Evolutionary conservation across 1,140 invertebrate genomes (phyloP).

Genomic region (Calephelis nemesis): DNA sequence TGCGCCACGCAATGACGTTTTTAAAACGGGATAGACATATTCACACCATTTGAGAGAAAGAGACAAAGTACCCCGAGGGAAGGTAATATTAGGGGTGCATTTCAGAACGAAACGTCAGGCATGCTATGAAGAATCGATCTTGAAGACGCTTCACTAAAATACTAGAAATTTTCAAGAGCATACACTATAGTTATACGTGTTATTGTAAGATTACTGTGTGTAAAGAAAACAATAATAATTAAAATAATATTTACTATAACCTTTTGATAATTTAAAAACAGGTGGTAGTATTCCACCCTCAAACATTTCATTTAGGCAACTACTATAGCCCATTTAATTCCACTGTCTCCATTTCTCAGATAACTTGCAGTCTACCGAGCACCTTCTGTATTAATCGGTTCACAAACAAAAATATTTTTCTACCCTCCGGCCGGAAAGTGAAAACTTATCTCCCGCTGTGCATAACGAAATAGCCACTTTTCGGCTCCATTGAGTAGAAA

Average conservation of each 20-base stretch:
- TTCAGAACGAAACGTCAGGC: slow-evolving; percentile 57
- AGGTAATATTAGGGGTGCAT: slow-evolving; percentile 64
- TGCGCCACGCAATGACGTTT: slow-evolving; percentile 77
- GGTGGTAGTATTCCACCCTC: no score
- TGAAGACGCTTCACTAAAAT: slow-evolving; percentile 52
- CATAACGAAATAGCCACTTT: no score
- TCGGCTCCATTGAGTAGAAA: no score
- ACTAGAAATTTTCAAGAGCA: slow-evolving; percentile 5
- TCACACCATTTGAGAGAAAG: slow-evolving; percentile 37
- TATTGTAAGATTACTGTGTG: neutral
- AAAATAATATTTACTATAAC: neutral
- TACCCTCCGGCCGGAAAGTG: no score
- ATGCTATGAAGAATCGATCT: slow-evolving; percentile 71
- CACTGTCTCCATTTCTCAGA: no score
- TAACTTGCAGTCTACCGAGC: no score
- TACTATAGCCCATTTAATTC: no score
- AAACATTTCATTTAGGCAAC: no score
- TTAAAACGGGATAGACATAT: slow-evolving; percentile 45
- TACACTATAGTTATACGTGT: neutral
- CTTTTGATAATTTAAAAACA: neutral
- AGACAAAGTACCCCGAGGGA: slow-evolving; percentile 47
- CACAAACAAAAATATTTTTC: no score
- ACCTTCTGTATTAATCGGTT: no score
- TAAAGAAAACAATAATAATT: neutral
- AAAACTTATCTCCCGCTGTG: no score